A percentile compares a stretch with the other conserved stretches of the same genome.
These are phyloP conservation scores for Menura novaehollandiae DNA, from an alignment of 2,113 vertebrate species.

Conservation along the genomic window DNA sequence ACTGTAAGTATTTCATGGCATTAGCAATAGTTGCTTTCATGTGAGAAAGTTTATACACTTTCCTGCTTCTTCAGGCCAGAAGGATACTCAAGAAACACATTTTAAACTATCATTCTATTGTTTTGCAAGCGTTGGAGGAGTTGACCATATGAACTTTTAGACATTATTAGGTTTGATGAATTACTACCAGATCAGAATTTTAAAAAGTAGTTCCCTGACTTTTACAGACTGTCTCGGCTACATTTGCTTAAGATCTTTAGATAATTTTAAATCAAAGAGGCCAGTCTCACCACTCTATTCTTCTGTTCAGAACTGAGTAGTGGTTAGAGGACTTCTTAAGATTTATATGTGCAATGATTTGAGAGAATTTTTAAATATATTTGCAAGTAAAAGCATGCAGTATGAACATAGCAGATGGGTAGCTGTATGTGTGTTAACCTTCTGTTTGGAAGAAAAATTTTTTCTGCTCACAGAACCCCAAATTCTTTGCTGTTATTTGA, in stretches of 20 bases:
- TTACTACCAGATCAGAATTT: not conserved
- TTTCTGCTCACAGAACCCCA: not conserved
- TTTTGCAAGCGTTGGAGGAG: not conserved
- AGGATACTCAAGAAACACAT: not conserved
- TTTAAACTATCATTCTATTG: not conserved
- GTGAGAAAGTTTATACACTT: not conserved
- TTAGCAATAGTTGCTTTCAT: not conserved
- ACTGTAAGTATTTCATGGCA: not conserved
- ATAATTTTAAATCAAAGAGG: not conserved
- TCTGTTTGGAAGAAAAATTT: not conserved
- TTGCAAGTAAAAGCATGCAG: not conserved
- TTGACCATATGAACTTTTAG: not conserved
- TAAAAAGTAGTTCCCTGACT: not conserved
- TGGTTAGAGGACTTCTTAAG: not conserved
- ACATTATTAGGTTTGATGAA: not conserved
- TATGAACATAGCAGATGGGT: not conserved
- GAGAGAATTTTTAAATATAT: not conserved
- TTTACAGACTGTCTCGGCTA: not conserved
- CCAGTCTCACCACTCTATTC: not conserved
- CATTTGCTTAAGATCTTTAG: not conserved
- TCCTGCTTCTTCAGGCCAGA: not conserved
- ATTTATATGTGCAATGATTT: not conserved
- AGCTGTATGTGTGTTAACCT: not conserved
- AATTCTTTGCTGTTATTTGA: not conserved
- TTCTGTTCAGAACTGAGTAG: not conserved